phyloP scores from a whole-genome alignment of 2,797 vertebrate genomes.

The Cercopithecus neglectus region DNA sequence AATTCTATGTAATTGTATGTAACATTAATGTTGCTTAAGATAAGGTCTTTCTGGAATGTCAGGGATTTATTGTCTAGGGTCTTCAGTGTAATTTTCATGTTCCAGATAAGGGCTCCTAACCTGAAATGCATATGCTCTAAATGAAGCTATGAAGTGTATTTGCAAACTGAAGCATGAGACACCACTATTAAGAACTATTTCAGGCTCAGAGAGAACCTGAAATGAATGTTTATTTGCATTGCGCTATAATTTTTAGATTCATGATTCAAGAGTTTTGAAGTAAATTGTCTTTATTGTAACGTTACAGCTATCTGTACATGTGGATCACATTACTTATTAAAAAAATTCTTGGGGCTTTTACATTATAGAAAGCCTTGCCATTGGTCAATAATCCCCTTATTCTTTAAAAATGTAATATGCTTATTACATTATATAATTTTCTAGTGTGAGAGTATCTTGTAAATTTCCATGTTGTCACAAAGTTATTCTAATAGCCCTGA shows the following conservation, averaged over 20 bases:
- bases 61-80: conserved; percentile 33
- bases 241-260: conserved; percentile 30
- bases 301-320: not conserved
- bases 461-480: conserved; percentile 27
- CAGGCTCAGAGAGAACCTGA: not conserved
- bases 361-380: conserved; percentile 34
- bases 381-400: conserved; percentile 19
- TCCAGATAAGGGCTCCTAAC: not conserved
- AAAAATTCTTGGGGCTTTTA: not conserved
- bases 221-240: conserved; percentile 19
- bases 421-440: conserved; percentile 39
- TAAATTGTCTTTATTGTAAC: not conserved
- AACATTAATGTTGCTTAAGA: conserved; percentile 12
- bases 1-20: not conserved
- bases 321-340: not conserved
- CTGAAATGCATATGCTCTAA: not conserved
- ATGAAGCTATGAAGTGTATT: not conserved
- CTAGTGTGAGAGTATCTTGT: conserved; percentile 37
- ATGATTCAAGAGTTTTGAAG: not conserved
- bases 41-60: not conserved
- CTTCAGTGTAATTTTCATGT: conserved; percentile 9
- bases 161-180: not conserved
- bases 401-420: not conserved
- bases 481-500: conserved; percentile 37
- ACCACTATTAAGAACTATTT: not conserved